Evolutionary conservation across 2,888 invertebrate genomes (phyloP), one percentile per base, ranked within the genome.

Genomic region (Calameuta pallipes): DNA sequence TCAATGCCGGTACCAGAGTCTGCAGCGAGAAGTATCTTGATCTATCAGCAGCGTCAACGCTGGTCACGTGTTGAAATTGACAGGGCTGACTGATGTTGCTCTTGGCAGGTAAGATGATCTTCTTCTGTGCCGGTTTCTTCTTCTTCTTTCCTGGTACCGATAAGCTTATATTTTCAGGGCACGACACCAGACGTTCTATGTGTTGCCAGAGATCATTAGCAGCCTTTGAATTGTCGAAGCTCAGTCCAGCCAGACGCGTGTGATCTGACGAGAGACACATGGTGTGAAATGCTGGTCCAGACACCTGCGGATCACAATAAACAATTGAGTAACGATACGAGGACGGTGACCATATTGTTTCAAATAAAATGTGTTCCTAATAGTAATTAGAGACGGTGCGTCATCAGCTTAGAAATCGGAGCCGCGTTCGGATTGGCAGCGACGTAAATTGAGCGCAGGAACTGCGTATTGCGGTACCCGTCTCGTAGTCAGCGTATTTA

Each of bases 61-160:
- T 95, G 76, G 96, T 96, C 82, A 97, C 95, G 90, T 97, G 97
- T 85, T 96, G 95, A 91, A 97, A 97, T 89, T 96, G 96, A 89
- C 96, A 97, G 1, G 97, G 97, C 89, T 95, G 95, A 74, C 96
- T 96, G 84, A 97, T 97, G 91, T 96, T 96, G 80, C 94, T 94
- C 90, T 97, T 97, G 75, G 95, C 94, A 33, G 96, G 96, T 80
- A 95, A 91, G 73, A 94, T 93, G 6, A 93, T 92, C 74, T 93
- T 93, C 90, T 94, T 94, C 9, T 91, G 92, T 13, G 92, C 89
- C 83, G 93, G 93, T 83, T 91, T 90, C 79, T 92, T 92, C 90
- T 94, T 93, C 92, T 94, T 92, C 87, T 93, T 93, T 9, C 94
- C 95, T n/a, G 96, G 94, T 41, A 94, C 93, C 33, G 95, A 95